phyloP scores from a whole-genome alignment of 2,113 vertebrate genomes.

The Megaceryle torquata region DNA sequence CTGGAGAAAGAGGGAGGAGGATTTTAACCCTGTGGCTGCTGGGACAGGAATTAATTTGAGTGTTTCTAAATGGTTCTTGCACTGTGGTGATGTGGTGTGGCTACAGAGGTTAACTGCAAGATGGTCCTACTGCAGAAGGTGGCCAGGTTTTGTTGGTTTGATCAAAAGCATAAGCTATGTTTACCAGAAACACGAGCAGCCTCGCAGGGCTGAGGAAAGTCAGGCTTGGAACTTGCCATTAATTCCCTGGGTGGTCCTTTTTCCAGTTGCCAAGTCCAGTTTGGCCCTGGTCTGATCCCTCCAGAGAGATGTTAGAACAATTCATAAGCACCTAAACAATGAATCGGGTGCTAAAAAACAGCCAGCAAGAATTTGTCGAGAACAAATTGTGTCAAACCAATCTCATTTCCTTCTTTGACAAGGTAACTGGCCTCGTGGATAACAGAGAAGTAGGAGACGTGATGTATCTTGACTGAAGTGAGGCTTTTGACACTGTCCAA shows the following conservation, averaged over 20 bases:
- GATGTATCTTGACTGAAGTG: slow-evolving; percentile 58
- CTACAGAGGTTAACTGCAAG: neutral
- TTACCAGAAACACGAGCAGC: neutral
- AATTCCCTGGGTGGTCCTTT: neutral
- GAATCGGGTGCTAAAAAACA: slow-evolving; percentile 58
- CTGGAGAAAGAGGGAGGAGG: neutral
- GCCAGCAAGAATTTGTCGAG: slow-evolving; percentile 57
- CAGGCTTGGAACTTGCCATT: neutral
- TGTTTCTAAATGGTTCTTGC: neutral
- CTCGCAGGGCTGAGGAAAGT: neutral
- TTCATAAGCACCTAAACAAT: slow-evolving; percentile 40
- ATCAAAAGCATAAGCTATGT: neutral
- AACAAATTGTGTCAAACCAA: slow-evolving; percentile 49
- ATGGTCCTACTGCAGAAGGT: neutral
- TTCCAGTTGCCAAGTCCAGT: slow-evolving; percentile 11
- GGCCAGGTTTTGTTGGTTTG: neutral
- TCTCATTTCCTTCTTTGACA: slow-evolving; percentile 40
- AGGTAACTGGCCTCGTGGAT: slow-evolving; percentile 36
- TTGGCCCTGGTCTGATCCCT: neutral
- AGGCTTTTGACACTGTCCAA: slow-evolving; percentile 60
- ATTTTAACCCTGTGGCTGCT: neutral
- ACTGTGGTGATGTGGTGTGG: neutral
- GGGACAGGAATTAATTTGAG: neutral
- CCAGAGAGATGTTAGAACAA: slow-evolving; percentile 11
- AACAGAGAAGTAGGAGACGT: slow-evolving; percentile 37